Base-by-base conservation (phyloP, 2,888 invertebrate genomes). In the Silvanus unidentatus region DNA sequence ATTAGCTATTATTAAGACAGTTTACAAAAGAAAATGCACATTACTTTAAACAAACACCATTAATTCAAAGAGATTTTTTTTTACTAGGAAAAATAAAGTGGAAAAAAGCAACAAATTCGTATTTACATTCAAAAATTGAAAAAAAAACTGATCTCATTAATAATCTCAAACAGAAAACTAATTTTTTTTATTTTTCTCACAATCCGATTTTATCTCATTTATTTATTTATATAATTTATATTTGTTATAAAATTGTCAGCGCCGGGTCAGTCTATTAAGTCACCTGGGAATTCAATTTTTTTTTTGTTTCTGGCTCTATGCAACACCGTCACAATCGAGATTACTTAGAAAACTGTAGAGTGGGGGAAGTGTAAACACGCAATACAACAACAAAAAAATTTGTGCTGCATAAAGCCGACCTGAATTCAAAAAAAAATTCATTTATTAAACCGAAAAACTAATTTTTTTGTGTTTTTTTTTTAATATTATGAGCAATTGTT, bases 201-300 rank as follows among this genome's bases (percentile, higher is more conserved):
- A 22, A 22, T 22, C 22, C 22, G 22, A 22, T 22, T 5, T 22
- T 22, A 22, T 22, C 8, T 22, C n/a, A n/a, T n/a, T n/a, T n/a
- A n/a, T n/a, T n/a, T n/a, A n/a, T n/a, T n/a, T n/a, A n/a, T n/a
- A n/a, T n/a, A n/a, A n/a, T n/a, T n/a, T n/a, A n/a, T 22, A 5
- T 22, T 22, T 3, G 22, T 22, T 22, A 22, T 22, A 55, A 57
- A 57, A 58, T 55, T 54, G 67, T 68, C 68, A 58, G 66, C 63
- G 68, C 68, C 69, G 69, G 68, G 69, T 69, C 68, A 68, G 68
- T 68, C 68, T 68, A 66, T 59, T 59, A 62, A 63, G 58, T 64
- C 65, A 60, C 61, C 59, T 55, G 59, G 58, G 59, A 54, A 49
- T 50, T 43, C 8, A 22, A 5, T 5, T 22, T 5, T 22, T 22